phyloP scores from a whole-genome alignment of 2,888 invertebrate species.

The Poecilobothrus nobilitatus region DNA sequence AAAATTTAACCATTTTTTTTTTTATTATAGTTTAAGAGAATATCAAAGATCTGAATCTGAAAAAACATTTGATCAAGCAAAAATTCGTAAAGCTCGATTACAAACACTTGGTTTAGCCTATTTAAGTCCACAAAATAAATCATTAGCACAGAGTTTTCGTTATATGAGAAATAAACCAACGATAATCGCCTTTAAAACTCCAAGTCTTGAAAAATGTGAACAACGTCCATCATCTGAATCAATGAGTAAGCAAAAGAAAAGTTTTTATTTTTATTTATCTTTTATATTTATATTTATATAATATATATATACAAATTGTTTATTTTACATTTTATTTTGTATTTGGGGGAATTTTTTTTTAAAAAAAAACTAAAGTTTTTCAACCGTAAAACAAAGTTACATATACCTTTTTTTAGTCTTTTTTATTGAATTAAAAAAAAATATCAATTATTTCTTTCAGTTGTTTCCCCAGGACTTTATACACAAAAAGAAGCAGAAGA shows the following conservation, averaged over 20 bases:
- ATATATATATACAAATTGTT: conserved; percentile 3
- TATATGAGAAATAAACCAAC: conserved; percentile 85
- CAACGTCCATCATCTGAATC: conserved; percentile 49
- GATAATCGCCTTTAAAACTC: conserved; percentile 79
- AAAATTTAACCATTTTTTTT: conserved; percentile 7
- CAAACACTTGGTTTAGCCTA: conserved; percentile 60
- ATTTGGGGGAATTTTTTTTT: no score
- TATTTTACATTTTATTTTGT: neutral
- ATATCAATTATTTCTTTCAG: conserved; percentile 12
- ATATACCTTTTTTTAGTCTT: no score
- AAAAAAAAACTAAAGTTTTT: no score
- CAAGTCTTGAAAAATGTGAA: conserved; percentile 64
- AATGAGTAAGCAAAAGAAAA: conserved; percentile 43
- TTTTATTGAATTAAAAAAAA: no score
- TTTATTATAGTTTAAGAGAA: conserved; percentile 51
- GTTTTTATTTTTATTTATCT: neutral
- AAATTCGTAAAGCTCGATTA: conserved; percentile 54
- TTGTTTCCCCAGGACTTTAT: conserved; percentile 27
- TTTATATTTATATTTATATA: neutral
- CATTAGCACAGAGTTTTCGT: conserved; percentile 76
- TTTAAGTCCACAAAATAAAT: conserved; percentile 67
- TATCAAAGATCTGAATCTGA: conserved; percentile 74
- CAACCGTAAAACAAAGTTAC: no score
- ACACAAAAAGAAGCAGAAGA: conserved; percentile 53
- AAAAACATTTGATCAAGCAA: conserved; percentile 61